Evolutionary conservation across 2,888 invertebrate species (phyloP).

Genomic region (Dugesia japonica): DNA sequence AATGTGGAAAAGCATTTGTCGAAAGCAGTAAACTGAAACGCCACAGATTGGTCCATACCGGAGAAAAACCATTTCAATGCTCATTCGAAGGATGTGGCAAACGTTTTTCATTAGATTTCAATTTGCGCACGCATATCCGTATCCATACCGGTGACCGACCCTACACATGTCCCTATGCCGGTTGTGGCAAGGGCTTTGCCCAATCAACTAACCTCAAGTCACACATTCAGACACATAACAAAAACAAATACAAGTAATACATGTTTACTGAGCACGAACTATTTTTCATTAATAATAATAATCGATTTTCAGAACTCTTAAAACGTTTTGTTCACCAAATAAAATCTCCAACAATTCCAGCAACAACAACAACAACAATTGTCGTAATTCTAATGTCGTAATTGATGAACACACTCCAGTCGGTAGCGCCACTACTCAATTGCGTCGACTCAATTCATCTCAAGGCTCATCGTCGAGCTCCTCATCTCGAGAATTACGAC

Average conservation of each 20-base stretch:
- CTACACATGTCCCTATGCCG: constrained; percentile 92
- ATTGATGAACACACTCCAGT: not conserved
- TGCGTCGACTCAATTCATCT: not conserved
- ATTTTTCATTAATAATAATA: too few species aligned
- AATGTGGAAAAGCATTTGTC: constrained; percentile 91
- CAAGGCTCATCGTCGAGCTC: not conserved
- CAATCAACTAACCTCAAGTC: constrained; percentile 94
- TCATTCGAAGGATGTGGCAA: constrained; percentile 66
- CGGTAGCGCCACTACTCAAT: not conserved
- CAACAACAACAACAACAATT: not conserved
- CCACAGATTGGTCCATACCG: constrained; percentile 86
- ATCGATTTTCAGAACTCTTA: not conserved
- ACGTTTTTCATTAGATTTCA: constrained; percentile 83
- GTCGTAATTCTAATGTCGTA: not conserved
- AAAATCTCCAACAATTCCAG: not conserved
- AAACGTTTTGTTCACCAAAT: not conserved
- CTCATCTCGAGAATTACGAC: not conserved
- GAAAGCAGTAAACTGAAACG: constrained; percentile 86
- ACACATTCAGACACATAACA: constrained; percentile 55
- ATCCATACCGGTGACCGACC: constrained; percentile 89
- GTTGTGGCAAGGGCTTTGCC: constrained; percentile 93
- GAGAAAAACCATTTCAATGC: constrained; percentile 75
- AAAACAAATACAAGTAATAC: constrained; percentile 25
- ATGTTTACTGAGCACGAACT: too few species aligned
- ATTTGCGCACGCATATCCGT: constrained; percentile 82